Conservation (phyloP, 2,888 invertebrate species). For the Plebejus melissa region DNA sequence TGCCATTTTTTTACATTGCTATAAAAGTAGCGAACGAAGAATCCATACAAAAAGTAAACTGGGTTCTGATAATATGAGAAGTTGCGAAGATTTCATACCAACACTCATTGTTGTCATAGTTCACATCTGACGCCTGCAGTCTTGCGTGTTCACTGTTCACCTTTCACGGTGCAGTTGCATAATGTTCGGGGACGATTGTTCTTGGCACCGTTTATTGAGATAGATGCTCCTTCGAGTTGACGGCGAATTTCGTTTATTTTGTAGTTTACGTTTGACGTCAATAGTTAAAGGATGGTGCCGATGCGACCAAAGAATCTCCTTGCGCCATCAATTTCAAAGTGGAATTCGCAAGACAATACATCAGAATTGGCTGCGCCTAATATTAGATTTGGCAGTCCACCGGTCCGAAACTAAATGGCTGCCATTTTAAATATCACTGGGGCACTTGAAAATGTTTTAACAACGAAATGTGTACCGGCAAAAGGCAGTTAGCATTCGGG, state of each 20-base stretch:
- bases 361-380: slow-evolving; percentile 56
- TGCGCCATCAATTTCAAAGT: slow-evolving; percentile 40
- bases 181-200: slow-evolving; percentile 44
- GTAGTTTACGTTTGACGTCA: not conserved
- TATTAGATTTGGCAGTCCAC: slow-evolving; percentile 59
- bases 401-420: slow-evolving; percentile 43
- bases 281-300: not conserved
- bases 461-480: slow-evolving; percentile 10
- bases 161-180: slow-evolving; percentile 50
- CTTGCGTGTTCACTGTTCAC: slow-evolving; percentile 36
- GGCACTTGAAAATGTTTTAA: slow-evolving; percentile 52
- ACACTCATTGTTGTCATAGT: slow-evolving; percentile 35
- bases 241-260: not conserved
- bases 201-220: slow-evolving; percentile 49
- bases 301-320: not conserved
- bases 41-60: not conserved
- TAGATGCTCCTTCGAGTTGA: slow-evolving; percentile 18
- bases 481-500: slow-evolving; percentile 15
- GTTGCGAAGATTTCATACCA: slow-evolving; percentile 22
- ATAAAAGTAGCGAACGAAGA: not conserved
- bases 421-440: slow-evolving; percentile 64
- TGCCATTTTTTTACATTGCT: too few relatives aligned
- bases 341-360: slow-evolving; percentile 45
- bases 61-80: slow-evolving; percentile 11
- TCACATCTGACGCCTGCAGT: slow-evolving; percentile 20